Percentiles rank a stretch among this genome's conserved stretches.
phyloP scores from a whole-genome alignment of 2,888 invertebrate species.

The Tetanocera ferruginea region DNA sequence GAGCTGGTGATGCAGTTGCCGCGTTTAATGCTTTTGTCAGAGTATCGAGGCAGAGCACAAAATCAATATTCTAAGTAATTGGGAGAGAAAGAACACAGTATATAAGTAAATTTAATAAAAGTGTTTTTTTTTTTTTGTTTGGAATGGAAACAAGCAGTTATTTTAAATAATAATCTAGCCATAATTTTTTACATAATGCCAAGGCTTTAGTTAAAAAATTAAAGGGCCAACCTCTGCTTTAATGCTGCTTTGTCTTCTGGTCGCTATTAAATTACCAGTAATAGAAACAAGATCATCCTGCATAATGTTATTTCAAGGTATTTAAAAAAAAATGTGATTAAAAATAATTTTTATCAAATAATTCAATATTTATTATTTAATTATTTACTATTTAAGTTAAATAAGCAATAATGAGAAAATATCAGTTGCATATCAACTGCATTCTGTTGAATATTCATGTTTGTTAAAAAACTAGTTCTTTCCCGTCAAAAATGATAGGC shows the following conservation, averaged over 20 bases:
- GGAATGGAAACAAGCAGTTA: background rate
- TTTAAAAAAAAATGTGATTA: background rate
- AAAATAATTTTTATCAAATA: background rate
- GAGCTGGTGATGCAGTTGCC: slow-evolving; percentile 41
- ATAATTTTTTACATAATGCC: background rate
- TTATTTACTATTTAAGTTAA: no score
- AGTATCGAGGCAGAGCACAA: slow-evolving; percentile 91
- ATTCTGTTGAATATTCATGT: no score
- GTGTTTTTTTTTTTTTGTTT: no score
- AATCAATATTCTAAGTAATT: slow-evolving; percentile 83
- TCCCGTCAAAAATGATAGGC: no score
- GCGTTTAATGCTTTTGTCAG: slow-evolving; percentile 74
- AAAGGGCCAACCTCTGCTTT: slow-evolving; percentile 48
- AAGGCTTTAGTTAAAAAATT: background rate
- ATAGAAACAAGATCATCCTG: slow-evolving; percentile 55
- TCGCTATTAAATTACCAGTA: slow-evolving; percentile 53
- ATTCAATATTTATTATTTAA: background rate
- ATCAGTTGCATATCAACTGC: no score
- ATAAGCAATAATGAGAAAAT: no score
- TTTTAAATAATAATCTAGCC: background rate
- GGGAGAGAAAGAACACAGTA: background rate
- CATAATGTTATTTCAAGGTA: background rate
- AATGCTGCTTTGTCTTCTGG: slow-evolving; percentile 46
- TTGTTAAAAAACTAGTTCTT: no score
- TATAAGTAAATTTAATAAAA: slow-evolving; percentile 1